Base-by-base conservation (phyloP, 2,113 vertebrate genomes). In the Chaetodon trifascialis region DNA sequence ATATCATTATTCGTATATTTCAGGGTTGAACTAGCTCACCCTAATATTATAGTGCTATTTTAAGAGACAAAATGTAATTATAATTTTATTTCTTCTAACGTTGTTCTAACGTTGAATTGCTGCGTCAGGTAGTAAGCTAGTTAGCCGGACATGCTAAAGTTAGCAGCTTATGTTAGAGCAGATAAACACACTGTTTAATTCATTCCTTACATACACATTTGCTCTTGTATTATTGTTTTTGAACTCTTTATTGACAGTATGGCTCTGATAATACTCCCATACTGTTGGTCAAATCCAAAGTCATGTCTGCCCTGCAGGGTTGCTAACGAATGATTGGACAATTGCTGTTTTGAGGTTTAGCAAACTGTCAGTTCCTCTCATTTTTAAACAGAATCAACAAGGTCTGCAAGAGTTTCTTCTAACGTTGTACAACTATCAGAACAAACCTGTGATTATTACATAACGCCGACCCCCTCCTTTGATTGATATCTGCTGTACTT, bases 401-500 rank as follows among this genome's bases (percentile, higher is more conserved):
- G 42, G 58, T 75, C 42, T 34, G 25, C 34, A 14, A 7, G 12
- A 68, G 46, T 62, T 75, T 34, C 34, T 46, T 40, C 11, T 10
- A 19, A 44, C 51, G 66, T 56, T 59, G 38, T 46, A 9, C 40
- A 69, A 21, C 59, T 40, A 30, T 42, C 58, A n/a, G 30, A 80
- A 11, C 55, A 52, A 54, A 36, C 60, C 25, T 66, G 72, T 16
- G 62, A 30, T 65, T 44, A 52, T 88, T 77, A 74, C 40, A 21
- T 59, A 82, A 78, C 51, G 17, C 10, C 1, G 6, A 34, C 11
- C 11, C 69, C 56, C 46, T 46, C 68, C 30, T 77, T 40, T 82
- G 74, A 85, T 14, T 72, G 40, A 74, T 63, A 64, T 79, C 38
- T 67, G 25, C 58, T 58, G 44, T 36, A 73, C 54, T 67, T 65